Conservation (phyloP, 2,113 vertebrate species). For the Nothocercus nigrocapillus region DNA sequence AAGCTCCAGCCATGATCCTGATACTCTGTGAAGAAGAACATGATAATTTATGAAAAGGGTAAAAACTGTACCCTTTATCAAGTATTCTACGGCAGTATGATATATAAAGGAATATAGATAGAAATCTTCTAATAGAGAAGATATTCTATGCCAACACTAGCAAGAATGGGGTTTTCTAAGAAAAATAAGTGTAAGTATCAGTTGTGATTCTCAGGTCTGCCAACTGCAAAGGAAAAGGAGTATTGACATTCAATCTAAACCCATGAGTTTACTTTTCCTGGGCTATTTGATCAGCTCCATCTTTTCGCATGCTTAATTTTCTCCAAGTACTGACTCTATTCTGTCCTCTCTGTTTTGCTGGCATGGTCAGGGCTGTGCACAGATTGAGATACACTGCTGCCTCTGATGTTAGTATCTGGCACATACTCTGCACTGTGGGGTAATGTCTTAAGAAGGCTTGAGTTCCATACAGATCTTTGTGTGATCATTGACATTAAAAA, state of each 20-base stretch:
- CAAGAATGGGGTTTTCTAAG: not conserved
- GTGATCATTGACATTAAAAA: not conserved
- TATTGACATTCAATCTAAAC: not conserved
- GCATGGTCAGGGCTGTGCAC: not conserved
- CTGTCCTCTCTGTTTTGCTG: not conserved
- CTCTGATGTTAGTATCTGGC: not conserved
- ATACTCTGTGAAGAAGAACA: conserved; percentile 20
- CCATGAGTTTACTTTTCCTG: not conserved
- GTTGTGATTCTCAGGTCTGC: not conserved
- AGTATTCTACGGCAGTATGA: rapidly evolving
- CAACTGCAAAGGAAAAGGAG: not conserved
- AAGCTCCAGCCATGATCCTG: not conserved
- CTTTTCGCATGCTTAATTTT: not conserved
- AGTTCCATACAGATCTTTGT: not conserved
- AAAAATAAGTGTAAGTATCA: not conserved
- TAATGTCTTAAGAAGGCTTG: not conserved
- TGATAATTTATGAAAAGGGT: conserved; percentile 5
- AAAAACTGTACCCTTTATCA: not conserved
- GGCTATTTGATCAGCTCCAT: not conserved
- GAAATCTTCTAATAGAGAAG: not conserved
- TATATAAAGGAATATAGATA: not conserved
- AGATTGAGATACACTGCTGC: not conserved
- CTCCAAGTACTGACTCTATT: not conserved
- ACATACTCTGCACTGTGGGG: not conserved
- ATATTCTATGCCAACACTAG: not conserved